Base-by-base conservation (phyloP, 2,113 vertebrate species). In the Urocolius indicus region DNA sequence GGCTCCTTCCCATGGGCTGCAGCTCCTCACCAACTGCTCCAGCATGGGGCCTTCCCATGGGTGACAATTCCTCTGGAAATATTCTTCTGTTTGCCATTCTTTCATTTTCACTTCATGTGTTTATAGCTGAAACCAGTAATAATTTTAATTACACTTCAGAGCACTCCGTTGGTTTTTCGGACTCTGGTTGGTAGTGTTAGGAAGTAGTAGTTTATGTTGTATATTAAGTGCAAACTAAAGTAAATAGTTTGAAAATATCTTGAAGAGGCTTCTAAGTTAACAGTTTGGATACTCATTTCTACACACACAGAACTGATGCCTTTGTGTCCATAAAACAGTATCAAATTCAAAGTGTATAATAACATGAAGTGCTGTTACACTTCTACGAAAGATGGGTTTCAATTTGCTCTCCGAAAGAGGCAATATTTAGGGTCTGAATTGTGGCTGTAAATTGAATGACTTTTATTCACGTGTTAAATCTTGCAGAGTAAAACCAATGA, bases 61-160 rank as follows among this genome's bases (percentile, higher is more conserved):
- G n/a, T n/a, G n/a, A 43, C 69, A 92, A 61, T 21, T 94, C 72
- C 27, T 80, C 16, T 46, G 69, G 58, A 52, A 93, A 80, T 87
- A 62, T 87, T 91, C 36, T 93, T 87, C 45, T 75, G 61, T 92
- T 97, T 90, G 51, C 38, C 32, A 26, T 88, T 91, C 29, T 93
- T 94, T 71, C 36, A 52, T 81, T 95, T 88, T 92, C 85, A 89
- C 75, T 81, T 55, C 36, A 63, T 72, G 36, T 68, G 34, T 89
- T n/a, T n/a, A n/a, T n/a, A n/a, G n/a, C n/a, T n/a, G n/a, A n/a
- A n/a, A n/a, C n/a, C n/a, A n/a, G n/a, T n/a, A n/a, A n/a, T n/a
- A n/a, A n/a, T n/a, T n/a, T n/a, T n/a, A n/a, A n/a, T n/a, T n/a
- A n/a, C 22, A 7, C 54, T 93, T 87, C 65, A 81, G 52, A 88